These are phyloP conservation scores for Matsumurasca onukii DNA, from an alignment of 1,140 invertebrate species.

Conservation along the genomic window DNA sequence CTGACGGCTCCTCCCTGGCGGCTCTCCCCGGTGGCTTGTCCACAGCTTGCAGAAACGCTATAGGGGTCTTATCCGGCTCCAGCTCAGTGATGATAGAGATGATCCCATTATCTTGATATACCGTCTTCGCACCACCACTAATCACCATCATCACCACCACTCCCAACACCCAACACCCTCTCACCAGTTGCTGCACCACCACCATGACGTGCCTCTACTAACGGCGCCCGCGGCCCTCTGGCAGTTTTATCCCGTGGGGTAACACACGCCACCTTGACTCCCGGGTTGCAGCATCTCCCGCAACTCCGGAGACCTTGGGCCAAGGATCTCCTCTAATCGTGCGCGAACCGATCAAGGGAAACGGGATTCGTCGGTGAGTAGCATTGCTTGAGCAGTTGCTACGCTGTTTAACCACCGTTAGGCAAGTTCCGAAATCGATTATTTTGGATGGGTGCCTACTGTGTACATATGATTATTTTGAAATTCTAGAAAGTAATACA, in stretches of 20 bases:
- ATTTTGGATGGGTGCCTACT: too few relatives aligned
- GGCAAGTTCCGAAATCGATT: neutral
- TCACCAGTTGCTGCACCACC: neutral
- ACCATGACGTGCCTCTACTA: neutral
- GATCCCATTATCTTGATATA: neutral
- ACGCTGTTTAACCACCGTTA: neutral
- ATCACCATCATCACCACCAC: neutral
- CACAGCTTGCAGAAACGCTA: neutral
- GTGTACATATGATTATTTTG: too few relatives aligned
- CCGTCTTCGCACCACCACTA: neutral
- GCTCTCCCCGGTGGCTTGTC: neutral
- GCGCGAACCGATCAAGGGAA: neutral
- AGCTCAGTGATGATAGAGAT: conserved; percentile 12
- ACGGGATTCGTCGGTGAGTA: neutral
- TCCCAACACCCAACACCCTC: neutral
- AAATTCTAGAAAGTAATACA: too few relatives aligned
- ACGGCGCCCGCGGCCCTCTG: too few relatives aligned
- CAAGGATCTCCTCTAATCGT: neutral
- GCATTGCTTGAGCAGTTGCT: neutral
- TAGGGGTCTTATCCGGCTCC: conserved; percentile 5
- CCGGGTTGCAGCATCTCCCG: neutral
- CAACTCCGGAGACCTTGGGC: neutral
- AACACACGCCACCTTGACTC: neutral
- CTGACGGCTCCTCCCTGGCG: neutral
- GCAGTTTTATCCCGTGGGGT: neutral